These are phyloP conservation scores for Coregonus clupeaformis DNA, from an alignment of 2,113 vertebrate species.

Conservation along the genomic window DNA sequence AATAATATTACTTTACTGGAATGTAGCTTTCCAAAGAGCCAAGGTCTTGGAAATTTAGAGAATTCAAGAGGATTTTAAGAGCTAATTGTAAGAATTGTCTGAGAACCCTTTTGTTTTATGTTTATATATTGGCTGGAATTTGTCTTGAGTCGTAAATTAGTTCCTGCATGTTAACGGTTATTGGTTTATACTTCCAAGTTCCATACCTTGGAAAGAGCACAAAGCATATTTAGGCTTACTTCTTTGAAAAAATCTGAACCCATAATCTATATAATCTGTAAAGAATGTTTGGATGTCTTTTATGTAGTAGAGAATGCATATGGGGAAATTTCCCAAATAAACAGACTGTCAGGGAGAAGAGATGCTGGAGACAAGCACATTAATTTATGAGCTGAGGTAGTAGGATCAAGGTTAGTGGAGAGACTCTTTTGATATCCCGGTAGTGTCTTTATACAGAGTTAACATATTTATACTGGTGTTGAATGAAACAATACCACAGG, in stretches of 20 bases:
- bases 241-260: constrained; percentile 27
- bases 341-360: constrained; percentile 15
- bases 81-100: neutral
- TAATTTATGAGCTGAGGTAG: constrained; percentile 13
- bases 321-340: constrained; percentile 31
- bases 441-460: neutral
- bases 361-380: neutral
- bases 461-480: neutral
- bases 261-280: constrained; percentile 17
- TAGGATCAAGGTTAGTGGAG: neutral
- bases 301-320: constrained; percentile 15
- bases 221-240: constrained; percentile 24
- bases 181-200: constrained; percentile 22
- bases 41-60: neutral
- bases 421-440: neutral
- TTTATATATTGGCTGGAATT: neutral
- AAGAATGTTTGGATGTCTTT: constrained; percentile 30
- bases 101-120: neutral
- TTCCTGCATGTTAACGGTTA: constrained; percentile 38
- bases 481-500: neutral
- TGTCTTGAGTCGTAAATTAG: constrained; percentile 17
- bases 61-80: neutral
- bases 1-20: neutral
- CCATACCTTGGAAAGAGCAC: constrained; percentile 27
- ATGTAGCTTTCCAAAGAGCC: neutral